These are phyloP conservation scores for Thyatira batis DNA, from an alignment of 2,888 invertebrate species.

Conservation along the genomic window DNA sequence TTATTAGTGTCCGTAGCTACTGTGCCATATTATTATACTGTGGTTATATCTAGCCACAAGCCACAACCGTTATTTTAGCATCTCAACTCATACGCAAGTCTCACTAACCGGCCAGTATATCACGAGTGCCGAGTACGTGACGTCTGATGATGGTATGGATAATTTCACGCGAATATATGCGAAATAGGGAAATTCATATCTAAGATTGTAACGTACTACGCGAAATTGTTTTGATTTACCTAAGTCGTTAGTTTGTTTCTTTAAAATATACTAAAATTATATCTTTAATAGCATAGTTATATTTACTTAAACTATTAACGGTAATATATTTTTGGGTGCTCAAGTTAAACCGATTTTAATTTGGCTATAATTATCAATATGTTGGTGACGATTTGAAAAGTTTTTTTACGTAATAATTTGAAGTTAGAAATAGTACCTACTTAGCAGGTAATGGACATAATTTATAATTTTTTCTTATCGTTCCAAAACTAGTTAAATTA, in stretches of 20 bases:
- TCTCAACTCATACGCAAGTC: constrained; percentile 22
- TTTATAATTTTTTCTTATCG: too few species aligned
- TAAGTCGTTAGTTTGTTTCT: background rate
- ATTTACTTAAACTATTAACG: too few species aligned
- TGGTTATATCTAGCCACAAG: constrained; percentile 6
- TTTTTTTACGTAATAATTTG: background rate
- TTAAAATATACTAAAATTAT: too few species aligned
- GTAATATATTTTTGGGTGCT: too few species aligned
- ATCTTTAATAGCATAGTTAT: too few species aligned
- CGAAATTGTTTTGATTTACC: background rate
- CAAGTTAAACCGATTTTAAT: too few species aligned
- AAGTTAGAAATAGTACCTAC: too few species aligned
- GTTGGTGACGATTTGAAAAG: background rate
- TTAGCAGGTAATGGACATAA: too few species aligned
- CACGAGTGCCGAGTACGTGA: constrained; percentile 30
- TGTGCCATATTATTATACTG: background rate
- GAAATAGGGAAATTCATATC: background rate
- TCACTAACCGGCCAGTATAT: constrained; percentile 12
- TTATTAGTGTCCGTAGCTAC: background rate
- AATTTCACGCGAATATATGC: constrained; percentile 22
- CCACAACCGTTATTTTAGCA: constrained; percentile 42
- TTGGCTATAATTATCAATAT: background rate
- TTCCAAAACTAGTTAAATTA: too few species aligned
- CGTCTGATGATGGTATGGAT: constrained; percentile 32
- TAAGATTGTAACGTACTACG: background rate